Evolutionary conservation across 2,888 invertebrate genomes (phyloP).

Genomic region (Aphodius granarius): DNA sequence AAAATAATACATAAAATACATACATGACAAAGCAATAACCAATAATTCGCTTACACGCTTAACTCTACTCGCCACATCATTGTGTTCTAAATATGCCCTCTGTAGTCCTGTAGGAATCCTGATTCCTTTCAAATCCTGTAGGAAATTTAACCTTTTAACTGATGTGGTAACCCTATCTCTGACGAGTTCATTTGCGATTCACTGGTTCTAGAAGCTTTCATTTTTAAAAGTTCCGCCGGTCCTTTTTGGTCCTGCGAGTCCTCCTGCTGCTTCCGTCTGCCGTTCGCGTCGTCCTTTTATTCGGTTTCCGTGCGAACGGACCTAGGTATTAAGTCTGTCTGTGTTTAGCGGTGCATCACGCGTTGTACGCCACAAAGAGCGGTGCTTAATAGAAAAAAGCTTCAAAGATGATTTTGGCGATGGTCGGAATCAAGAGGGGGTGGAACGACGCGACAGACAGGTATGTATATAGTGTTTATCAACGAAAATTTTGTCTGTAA

Average conservation of each 20-base stretch:
- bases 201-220: constrained; percentile 3
- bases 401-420: background rate
- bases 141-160: too few species aligned
- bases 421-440: background rate
- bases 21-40: too few species aligned
- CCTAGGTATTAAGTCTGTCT: background rate
- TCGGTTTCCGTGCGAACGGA: background rate
- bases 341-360: background rate
- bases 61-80: too few species aligned
- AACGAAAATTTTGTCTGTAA: background rate
- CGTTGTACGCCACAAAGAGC: background rate
- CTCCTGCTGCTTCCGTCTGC: background rate
- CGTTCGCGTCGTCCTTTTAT: background rate
- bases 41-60: too few species aligned
- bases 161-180: too few species aligned
- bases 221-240: background rate
- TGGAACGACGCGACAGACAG: background rate
- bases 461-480: background rate
- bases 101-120: too few species aligned
- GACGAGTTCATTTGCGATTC: constrained; percentile 7
- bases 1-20: too few species aligned
- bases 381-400: background rate
- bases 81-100: too few species aligned
- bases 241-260: background rate
- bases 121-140: too few species aligned